Base-by-base conservation (phyloP, 30 jellyfish, hydroid and myxozoan species). In the Chrysaora quinquecirrha region DNA sequence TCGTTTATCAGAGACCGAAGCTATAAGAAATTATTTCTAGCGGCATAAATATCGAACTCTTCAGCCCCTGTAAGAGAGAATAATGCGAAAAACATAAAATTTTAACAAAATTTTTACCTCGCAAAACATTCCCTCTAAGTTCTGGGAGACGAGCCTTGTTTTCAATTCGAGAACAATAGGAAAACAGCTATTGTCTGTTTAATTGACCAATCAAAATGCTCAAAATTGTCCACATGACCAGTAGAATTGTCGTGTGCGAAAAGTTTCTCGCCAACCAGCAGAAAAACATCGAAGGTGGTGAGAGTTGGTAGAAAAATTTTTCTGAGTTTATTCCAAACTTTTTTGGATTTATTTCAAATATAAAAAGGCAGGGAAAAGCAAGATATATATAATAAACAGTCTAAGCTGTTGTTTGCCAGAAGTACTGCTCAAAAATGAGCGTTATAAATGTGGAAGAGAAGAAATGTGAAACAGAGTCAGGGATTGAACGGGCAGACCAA, bases 401-500 rank as follows among this genome's bases (percentile, higher is more conserved):
- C n/a, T n/a, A n/a, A n/a, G n/a, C n/a, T n/a, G n/a, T n/a, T n/a
- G n/a, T n/a, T n/a, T n/a, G n/a, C n/a, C n/a, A n/a, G n/a, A n/a
- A n/a, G n/a, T n/a, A n/a, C n/a, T n/a, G n/a, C n/a, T n/a, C 54
- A 3, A 14, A 38, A 38, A 38, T 38, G 54, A 38, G 54, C 54
- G 54, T 38, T 38, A 38, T 38, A 14, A 38, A 38, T 14, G 54
- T 52, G 68, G 68, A 52, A 52, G 68, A 52, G 29, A 20, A 20
- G 29, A 52, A 20, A 52, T 52, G 68, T 52, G 68, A 52, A 20
- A 52, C 68, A 20, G 29, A 20, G 24, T 16, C 24, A 19, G 68
- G 68, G 29, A 20, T 19, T 20, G 68, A 52, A 52, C 12, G 68
- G 80, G 80, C 73, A 34, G 34, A 62, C 30, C 10, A 20, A 16